These are phyloP conservation scores for Phymorhynchus buccinoides DNA, from an alignment of 1,140 invertebrate species.

Conservation along the genomic window DNA sequence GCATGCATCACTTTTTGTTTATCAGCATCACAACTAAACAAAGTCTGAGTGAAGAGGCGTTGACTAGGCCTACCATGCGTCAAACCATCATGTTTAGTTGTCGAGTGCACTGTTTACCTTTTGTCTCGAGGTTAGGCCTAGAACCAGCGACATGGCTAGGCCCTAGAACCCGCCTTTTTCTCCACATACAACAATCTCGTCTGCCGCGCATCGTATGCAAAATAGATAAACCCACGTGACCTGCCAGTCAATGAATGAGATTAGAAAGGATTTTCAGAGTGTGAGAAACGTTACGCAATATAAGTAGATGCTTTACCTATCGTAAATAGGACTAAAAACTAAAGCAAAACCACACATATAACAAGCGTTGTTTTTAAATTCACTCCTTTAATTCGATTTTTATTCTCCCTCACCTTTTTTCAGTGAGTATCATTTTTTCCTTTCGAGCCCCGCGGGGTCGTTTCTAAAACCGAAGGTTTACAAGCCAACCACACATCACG, in stretches of 20 bases:
- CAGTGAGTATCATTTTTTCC: too few species aligned
- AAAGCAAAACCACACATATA: neutral
- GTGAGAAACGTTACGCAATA: neutral
- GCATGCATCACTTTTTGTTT: too few species aligned
- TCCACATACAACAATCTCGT: neutral
- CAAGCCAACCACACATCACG: neutral
- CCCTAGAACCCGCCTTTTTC: neutral
- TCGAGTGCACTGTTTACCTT: neutral
- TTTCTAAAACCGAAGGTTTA: neutral
- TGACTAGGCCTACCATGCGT: too few species aligned
- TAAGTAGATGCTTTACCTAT: neutral
- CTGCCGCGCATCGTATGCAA: neutral
- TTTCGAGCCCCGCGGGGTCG: neutral
- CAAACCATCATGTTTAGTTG: too few species aligned
- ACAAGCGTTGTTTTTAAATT: neutral
- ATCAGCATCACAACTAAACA: too few species aligned
- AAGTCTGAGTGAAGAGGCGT: too few species aligned
- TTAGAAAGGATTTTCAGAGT: neutral
- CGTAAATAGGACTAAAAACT: neutral
- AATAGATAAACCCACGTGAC: neutral
- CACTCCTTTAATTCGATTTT: neutral
- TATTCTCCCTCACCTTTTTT: too few species aligned
- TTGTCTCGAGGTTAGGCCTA: too few species aligned
- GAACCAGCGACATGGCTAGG: too few species aligned
- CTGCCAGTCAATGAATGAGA: constrained; percentile 5